Percentiles rank a stretch among this genome's conserved stretches.
Evolutionary conservation across 2,113 vertebrate genomes (phyloP).

Genomic region (Cheilinus undulatus): DNA sequence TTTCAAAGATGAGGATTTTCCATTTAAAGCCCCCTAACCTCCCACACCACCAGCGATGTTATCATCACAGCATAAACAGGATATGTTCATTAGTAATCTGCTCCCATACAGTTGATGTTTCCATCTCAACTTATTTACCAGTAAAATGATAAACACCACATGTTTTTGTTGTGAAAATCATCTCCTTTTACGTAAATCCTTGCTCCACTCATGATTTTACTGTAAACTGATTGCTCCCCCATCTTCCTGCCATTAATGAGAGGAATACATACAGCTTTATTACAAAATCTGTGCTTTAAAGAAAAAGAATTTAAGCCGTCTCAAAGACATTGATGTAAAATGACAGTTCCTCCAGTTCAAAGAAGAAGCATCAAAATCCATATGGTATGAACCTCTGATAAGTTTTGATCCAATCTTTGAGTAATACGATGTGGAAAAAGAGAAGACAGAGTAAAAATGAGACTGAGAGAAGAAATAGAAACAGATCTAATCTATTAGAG

Average conservation of each 20-base stretch:
- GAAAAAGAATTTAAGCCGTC: slow-evolving; percentile 26
- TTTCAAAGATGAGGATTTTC: slow-evolving; percentile 23
- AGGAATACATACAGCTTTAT: slow-evolving; percentile 20
- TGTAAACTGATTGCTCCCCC: slow-evolving; percentile 44
- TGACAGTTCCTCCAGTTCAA: slow-evolving; percentile 45
- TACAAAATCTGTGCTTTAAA: slow-evolving; percentile 2
- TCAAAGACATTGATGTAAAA: slow-evolving; percentile 40
- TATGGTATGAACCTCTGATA: slow-evolving; percentile 38
- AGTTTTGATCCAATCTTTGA: slow-evolving; percentile 44
- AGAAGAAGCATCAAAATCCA: slow-evolving; percentile 48
- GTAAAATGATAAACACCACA: slow-evolving; percentile 62
- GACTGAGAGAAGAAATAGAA: slow-evolving; percentile 51
- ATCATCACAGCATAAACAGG: slow-evolving; percentile 71
- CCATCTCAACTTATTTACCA: slow-evolving; percentile 57
- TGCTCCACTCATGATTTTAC: slow-evolving; percentile 39
- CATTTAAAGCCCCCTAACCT: slow-evolving; percentile 22
- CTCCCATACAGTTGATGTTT: slow-evolving; percentile 56
- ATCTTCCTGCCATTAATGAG: slow-evolving; percentile 38
- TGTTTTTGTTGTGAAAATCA: slow-evolving; percentile 45
- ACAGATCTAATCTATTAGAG: slow-evolving; percentile 72
- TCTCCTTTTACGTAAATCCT: slow-evolving; percentile 24
- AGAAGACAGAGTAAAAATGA: slow-evolving; percentile 23
- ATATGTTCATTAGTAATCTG: slow-evolving; percentile 56
- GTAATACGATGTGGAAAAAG: slow-evolving; percentile 20
- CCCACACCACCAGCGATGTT: slow-evolving; percentile 53